Conservation (phyloP, 2,113 vertebrate species). For the Caretta caretta region DNA sequence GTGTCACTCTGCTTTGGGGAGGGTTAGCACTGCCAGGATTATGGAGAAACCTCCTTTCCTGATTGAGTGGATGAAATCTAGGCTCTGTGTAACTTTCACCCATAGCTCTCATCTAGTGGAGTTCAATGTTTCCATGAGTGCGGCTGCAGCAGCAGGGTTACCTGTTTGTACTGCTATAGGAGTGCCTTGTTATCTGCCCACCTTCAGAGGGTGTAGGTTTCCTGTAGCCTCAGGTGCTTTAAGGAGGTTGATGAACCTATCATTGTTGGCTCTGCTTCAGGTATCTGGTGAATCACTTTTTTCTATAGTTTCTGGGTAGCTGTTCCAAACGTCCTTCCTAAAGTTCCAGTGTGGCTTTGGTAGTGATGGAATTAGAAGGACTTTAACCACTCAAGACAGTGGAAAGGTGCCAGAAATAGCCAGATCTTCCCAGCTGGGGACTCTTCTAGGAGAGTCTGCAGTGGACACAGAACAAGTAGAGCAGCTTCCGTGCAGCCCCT, state of each 20-base stretch:
- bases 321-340: not conserved
- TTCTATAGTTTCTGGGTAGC: not conserved
- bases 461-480: not conserved
- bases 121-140: not conserved
- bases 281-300: not conserved
- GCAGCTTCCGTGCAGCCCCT: not conserved
- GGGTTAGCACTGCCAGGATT: too few species aligned
- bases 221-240: not conserved
- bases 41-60: too few species aligned
- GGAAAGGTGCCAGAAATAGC: not conserved
- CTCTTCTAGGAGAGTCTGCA: not conserved
- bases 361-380: not conserved
- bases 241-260: not conserved
- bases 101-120: not conserved
- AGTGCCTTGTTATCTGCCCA: not conserved
- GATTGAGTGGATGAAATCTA: too few species aligned
- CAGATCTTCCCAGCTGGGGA: not conserved
- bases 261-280: not conserved
- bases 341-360: not conserved
- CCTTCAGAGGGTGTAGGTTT: not conserved
- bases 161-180: not conserved
- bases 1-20: not conserved
- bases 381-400: too few species aligned
- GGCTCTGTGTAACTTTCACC: not conserved
- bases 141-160: not conserved